These are phyloP conservation scores for Callosobruchus maculatus DNA, from an alignment of 2,888 invertebrate species.

Conservation along the genomic window DNA sequence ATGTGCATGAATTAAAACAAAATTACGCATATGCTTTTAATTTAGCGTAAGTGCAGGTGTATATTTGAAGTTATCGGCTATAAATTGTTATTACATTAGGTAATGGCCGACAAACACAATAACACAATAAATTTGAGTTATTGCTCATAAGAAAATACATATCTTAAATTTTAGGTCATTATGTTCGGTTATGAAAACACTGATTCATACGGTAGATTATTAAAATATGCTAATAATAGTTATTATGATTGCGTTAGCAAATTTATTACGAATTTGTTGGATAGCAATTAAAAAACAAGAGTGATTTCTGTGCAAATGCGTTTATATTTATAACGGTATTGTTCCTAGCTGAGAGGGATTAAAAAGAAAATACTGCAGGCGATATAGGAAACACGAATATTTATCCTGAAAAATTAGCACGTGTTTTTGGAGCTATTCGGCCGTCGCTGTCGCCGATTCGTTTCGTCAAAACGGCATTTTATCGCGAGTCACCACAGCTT, in stretches of 20 bases:
- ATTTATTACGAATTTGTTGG: neutral
- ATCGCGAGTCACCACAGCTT: too few species aligned
- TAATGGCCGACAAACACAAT: neutral
- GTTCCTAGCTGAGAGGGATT: neutral
- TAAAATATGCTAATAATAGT: neutral
- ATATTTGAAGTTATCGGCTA: neutral
- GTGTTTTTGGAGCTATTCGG: too few species aligned
- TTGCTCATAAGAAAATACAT: neutral
- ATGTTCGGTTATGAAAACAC: neutral
- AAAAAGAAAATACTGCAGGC: neutral
- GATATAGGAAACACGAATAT: neutral
- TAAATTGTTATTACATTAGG: neutral
- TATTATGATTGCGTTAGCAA: neutral
- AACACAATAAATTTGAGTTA: neutral
- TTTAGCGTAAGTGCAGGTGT: neutral
- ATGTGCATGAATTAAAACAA: neutral
- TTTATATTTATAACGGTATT: neutral
- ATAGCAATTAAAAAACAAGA: neutral
- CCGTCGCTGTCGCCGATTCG: too few species aligned
- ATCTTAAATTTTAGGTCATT: neutral
- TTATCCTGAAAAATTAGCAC: neutral
- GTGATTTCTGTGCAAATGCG: neutral
- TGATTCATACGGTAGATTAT: neutral
- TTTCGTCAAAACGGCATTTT: too few species aligned
- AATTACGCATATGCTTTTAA: neutral